These are phyloP conservation scores for Amphiprion percula DNA, from an alignment of 2,113 vertebrate species.

Conservation along the genomic window DNA sequence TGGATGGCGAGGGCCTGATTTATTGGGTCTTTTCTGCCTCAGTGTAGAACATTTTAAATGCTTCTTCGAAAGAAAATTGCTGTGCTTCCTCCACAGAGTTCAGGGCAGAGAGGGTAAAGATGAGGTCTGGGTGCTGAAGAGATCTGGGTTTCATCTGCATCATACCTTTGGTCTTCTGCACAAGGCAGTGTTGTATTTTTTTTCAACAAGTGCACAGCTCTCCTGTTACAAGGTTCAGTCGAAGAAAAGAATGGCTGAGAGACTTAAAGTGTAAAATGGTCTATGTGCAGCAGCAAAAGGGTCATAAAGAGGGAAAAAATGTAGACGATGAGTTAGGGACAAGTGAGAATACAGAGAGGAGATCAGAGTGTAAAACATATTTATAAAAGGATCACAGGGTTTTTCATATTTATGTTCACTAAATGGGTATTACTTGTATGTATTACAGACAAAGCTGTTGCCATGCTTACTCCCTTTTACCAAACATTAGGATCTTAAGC, in stretches of 20 bases:
- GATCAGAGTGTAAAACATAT: constrained; percentile 21
- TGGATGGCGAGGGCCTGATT: constrained; percentile 29
- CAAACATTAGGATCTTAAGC: constrained; percentile 15
- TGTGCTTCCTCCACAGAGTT: background rate
- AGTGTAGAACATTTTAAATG: constrained; percentile 34
- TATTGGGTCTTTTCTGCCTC: constrained; percentile 50
- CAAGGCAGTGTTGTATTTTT: background rate
- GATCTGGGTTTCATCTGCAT: constrained; percentile 22
- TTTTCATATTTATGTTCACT: constrained; percentile 4
- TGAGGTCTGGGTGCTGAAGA: background rate
- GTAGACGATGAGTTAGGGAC: background rate
- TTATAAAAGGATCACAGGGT: constrained; percentile 20
- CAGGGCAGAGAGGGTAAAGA: background rate
- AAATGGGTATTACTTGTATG: constrained; percentile 4
- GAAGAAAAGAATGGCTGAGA: background rate
- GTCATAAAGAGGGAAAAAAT: background rate
- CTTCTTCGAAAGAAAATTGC: constrained; percentile 11
- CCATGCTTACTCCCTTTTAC: constrained; percentile 5
- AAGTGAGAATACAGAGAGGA: background rate
- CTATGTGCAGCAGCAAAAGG: constrained; percentile 4
- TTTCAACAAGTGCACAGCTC: background rate
- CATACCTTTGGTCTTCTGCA: background rate
- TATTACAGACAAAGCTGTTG: constrained; percentile 11
- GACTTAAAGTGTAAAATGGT: constrained; percentile 2
- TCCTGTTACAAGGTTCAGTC: background rate